Base-by-base conservation (phyloP, 2,797 vertebrate species). In the Carduelis carduelis region DNA sequence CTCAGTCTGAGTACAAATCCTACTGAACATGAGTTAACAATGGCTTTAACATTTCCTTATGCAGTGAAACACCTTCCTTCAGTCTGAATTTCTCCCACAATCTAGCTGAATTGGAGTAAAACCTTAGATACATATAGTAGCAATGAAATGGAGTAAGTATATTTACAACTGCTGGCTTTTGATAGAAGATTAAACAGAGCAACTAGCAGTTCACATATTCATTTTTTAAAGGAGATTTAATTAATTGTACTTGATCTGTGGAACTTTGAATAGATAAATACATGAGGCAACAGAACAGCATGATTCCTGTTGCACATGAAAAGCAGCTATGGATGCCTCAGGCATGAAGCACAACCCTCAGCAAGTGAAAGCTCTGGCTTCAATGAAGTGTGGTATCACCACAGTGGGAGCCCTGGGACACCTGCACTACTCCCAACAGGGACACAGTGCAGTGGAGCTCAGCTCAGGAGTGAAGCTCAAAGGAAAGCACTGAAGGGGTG, bases 371-470 rank as follows among this genome's bases (percentile, higher is more conserved):
- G 41, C 55, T 83, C 14, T 85, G 75, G 39, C 41, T 78, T 16
- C 72, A 49, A 6, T 14, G 21, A 19, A 37, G 41, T 0, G 2
- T 39, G 61, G 22, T 3, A 30, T 35, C 55, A 69, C 24, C 32
- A 52, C 1, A 1, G 43, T 13, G 39, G 27, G 27, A 74, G 8
- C 32, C 28, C 27, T 0, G 0, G 28, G 57, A 63, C 44, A 59
- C 8, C 3, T 4, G 3, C n/a, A 23, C 15, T 17, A 5, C 60
- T 55, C 41, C 39, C 39, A 59, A 68, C 1, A 3, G 22, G 7
- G 26, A 78, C 19, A n/a, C 26, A 39, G 5, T 0, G 1, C 43
- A 75, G 11, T 30, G 43, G 23, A 84, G 59, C 6, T 30, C 59
- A 57, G 71, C 66, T 85, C 12, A 5, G 66, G 52, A 74, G 30